phyloP scores from a whole-genome alignment of 2,797 vertebrate genomes.

The Cuniculus paca region DNA sequence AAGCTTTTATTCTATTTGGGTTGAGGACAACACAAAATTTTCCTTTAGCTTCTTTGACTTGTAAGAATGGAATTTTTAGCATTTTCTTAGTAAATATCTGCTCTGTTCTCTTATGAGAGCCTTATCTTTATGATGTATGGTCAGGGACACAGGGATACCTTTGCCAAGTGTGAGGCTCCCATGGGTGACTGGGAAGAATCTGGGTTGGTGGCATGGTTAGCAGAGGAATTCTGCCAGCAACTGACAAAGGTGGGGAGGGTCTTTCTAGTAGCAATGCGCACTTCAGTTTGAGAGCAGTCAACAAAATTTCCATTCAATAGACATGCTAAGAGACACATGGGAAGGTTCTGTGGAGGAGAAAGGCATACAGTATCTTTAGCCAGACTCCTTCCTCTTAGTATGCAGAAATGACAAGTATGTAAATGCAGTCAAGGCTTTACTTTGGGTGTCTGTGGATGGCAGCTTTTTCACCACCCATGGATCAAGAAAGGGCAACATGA shows the following conservation, averaged over 20 bases:
- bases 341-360: not conserved
- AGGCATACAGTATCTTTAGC: not conserved
- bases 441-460: not conserved
- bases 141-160: not conserved
- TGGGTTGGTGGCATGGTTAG: not conserved
- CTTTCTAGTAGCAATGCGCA: not conserved
- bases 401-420: not conserved
- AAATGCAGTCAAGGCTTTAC: not conserved
- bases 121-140: not conserved
- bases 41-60: slow-evolving; percentile 19
- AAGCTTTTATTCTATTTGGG: not conserved
- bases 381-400: not conserved
- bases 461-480: not conserved
- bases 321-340: not conserved
- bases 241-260: not conserved
- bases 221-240: slow-evolving; percentile 40
- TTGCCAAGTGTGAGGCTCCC: not conserved
- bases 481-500: not conserved
- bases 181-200: not conserved
- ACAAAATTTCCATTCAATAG: not conserved
- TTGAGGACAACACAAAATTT: not conserved
- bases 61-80: not conserved
- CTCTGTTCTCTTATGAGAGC: not conserved
- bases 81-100: not conserved
- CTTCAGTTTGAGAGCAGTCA: not conserved